These are phyloP conservation scores for Bombus sibiricus DNA, from an alignment of 1,140 invertebrate genomes.

Conservation along the genomic window DNA sequence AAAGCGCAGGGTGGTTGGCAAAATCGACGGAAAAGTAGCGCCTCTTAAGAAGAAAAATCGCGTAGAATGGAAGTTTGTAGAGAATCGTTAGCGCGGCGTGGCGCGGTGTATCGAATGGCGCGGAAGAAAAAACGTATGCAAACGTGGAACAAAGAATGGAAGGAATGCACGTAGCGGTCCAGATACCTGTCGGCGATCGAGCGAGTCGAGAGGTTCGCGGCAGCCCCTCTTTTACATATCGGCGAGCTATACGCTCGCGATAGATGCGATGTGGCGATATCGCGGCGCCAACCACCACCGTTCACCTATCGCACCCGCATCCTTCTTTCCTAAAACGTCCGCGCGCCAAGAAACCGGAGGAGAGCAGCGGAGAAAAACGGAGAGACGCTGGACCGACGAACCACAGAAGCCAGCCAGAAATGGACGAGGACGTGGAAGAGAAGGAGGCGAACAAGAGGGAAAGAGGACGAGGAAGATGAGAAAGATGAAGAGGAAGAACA, in stretches of 20 bases:
- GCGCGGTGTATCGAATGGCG: background rate
- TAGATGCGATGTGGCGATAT: constrained; percentile 67
- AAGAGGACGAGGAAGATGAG: background rate
- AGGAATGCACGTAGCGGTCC: constrained; percentile 15
- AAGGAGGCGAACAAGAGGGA: constrained; percentile 39
- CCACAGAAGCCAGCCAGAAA: constrained; percentile 4
- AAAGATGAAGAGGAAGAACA: background rate
- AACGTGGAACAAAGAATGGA: constrained; percentile 29
- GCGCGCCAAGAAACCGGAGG: background rate
- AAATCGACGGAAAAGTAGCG: too few relatives aligned
- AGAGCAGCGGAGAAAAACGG: background rate
- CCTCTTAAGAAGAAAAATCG: too few relatives aligned
- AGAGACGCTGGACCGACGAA: background rate
- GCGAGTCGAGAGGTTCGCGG: constrained; percentile 19
- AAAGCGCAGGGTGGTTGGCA: background rate
- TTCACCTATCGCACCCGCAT: constrained; percentile 39
- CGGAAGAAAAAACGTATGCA: constrained; percentile 15
- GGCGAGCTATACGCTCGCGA: constrained; percentile 59
- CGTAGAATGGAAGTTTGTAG: background rate
- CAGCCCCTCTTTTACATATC: constrained; percentile 66
- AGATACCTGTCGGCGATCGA: constrained; percentile 56
- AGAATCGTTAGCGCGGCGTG: background rate
- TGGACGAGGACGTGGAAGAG: constrained; percentile 26
- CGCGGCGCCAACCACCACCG: constrained; percentile 58
- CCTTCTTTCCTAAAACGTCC: constrained; percentile 21